phyloP scores from a whole-genome alignment of 2,888 invertebrate species.

The Cryptocephalus primarius region DNA sequence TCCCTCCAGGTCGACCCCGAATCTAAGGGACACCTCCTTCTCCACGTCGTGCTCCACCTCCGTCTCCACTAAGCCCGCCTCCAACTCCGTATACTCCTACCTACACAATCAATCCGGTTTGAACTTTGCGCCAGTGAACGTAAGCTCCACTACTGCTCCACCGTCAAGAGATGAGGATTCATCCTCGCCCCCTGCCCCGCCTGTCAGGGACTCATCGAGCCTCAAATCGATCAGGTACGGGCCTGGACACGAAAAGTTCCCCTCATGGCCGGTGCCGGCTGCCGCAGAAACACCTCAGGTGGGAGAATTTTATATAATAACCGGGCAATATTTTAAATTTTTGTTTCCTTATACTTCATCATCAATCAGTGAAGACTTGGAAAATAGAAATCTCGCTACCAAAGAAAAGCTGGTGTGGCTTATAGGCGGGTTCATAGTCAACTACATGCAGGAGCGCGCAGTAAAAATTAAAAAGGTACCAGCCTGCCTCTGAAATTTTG shows the following conservation, averaged over 20 bases:
- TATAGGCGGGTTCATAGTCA: too few species aligned
- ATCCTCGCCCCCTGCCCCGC: constrained; percentile 47
- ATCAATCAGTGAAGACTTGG: too few species aligned
- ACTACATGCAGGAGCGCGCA: too few species aligned
- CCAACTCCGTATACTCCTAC: constrained; percentile 24
- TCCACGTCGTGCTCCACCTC: constrained; percentile 13
- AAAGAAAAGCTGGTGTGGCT: too few species aligned
- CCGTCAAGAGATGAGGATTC: constrained; percentile 36
- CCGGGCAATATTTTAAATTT: neutral
- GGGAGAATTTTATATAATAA: neutral
- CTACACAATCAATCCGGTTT: constrained; percentile 25
- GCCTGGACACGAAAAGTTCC: constrained; percentile 63
- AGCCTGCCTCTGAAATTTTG: too few species aligned
- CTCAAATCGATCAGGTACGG: constrained; percentile 56
- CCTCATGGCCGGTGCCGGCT: constrained; percentile 61
- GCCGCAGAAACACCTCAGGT: constrained; percentile 43
- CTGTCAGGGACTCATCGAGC: constrained; percentile 56
- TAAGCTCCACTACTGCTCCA: neutral
- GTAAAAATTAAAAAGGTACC: too few species aligned
- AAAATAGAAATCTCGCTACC: too few species aligned
- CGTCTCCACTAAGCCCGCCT: neutral
- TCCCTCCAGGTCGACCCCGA: constrained; percentile 40
- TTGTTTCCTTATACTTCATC: too few species aligned
- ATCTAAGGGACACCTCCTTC: constrained; percentile 24
- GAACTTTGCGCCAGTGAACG: neutral